phyloP scores from a whole-genome alignment of 2,797 vertebrate genomes.

The Potorous gilbertii region DNA sequence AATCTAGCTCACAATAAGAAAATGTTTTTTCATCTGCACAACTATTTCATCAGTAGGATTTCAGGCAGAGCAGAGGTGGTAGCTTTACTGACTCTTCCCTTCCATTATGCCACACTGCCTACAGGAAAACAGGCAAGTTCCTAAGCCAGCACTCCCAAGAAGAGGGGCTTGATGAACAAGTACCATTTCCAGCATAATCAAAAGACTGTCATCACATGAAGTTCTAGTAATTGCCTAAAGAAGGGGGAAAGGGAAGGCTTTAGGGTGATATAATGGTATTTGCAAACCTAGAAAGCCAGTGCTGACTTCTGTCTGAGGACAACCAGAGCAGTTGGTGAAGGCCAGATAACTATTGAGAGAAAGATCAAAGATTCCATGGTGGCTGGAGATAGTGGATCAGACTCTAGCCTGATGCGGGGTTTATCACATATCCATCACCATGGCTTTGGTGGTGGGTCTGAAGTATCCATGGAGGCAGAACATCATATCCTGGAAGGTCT shows the following conservation, averaged over 20 bases:
- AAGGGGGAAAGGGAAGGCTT: neutral
- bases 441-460: neutral
- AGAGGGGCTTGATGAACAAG: neutral
- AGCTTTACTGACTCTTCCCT: neutral
- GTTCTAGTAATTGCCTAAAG: neutral
- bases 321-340: neutral
- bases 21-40: neutral
- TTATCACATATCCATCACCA: neutral
- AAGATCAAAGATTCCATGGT: neutral
- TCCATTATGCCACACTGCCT: neutral
- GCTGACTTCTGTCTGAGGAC: neutral
- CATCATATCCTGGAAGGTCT: neutral
- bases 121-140: neutral
- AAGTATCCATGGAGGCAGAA: neutral
- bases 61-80: neutral
- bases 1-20: neutral
- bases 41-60: neutral
- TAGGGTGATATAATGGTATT: neutral
- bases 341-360: neutral
- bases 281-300: neutral
- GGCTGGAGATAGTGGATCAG: neutral
- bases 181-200: neutral
- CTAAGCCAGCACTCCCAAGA: neutral
- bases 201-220: neutral
- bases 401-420: neutral